These are phyloP conservation scores for Salvelinus alpinus DNA, from an alignment of 2,113 vertebrate species.

Conservation along the genomic window DNA sequence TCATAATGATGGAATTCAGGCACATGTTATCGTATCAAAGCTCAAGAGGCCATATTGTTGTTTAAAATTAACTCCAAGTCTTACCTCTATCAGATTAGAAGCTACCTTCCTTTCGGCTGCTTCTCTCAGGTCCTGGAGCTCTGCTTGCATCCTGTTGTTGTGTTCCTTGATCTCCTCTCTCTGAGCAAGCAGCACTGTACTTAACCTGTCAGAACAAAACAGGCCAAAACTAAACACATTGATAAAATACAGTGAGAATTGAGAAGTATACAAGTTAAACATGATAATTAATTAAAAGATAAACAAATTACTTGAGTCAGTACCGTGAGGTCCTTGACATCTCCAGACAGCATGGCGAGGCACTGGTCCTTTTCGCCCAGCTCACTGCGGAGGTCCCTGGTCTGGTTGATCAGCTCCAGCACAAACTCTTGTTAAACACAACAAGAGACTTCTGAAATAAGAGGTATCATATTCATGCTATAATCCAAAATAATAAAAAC, in stretches of 20 bases:
- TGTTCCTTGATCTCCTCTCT: conserved; percentile 75
- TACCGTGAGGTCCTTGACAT: conserved; percentile 86
- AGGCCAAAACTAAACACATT: background rate
- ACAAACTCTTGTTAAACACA: conserved; percentile 81
- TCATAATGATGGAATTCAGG: background rate
- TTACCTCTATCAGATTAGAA: conserved; percentile 88
- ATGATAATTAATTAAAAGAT: background rate
- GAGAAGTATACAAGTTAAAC: background rate
- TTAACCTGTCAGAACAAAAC: conserved; percentile 72
- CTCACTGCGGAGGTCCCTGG: conserved; percentile 82
- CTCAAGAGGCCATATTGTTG: background rate
- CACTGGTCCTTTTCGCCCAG: conserved; percentile 79
- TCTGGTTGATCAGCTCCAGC: conserved; percentile 87
- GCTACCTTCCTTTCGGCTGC: conserved; percentile 72
- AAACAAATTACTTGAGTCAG: background rate
- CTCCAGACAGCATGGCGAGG: conserved; percentile 77
- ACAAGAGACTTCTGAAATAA: no score
- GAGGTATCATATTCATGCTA: background rate
- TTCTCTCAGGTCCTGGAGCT: conserved; percentile 82
- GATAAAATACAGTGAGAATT: background rate
- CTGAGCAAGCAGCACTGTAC: conserved; percentile 74
- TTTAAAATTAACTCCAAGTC: background rate
- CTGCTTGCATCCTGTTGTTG: conserved; percentile 72
- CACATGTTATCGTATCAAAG: background rate
- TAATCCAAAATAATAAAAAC: background rate